Evolutionary conservation across 2,113 vertebrate genomes (phyloP), one percentile per base, ranked within the genome.

Genomic region (Toxostoma redivivum): DNA sequence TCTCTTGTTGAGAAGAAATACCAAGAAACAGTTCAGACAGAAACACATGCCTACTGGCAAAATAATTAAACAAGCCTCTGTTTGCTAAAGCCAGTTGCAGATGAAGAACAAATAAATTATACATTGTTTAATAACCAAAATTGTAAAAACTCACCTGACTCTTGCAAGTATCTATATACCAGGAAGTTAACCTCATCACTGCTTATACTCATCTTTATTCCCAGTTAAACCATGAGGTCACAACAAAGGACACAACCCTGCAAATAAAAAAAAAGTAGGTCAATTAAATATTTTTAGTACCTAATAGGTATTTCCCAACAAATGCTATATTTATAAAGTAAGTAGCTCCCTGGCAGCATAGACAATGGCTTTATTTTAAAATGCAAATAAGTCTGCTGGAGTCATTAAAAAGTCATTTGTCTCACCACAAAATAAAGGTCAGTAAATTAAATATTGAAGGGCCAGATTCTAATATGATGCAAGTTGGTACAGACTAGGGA

Each of bases 111-210:
- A 92, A 78, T 71, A 90, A 82, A 95, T 94, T 86, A 96, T 73
- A 82, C 92, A 86, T 81, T 94, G 65, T 88, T 96, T 96, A 94
- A 94, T 92, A 94, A 97, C 47, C 83, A 88, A 91, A 96, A 97
- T 65, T 91, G 92, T 89, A 95, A 96, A 92, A 98, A 98, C 98
- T 97, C 98, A 99, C 99, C 99, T 98, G 99, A 99, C 98, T 99
- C 99, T 98, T 99, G 99, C 97, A 99, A 99, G 98, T 99, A 99
- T 99, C 99, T 99, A 99, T 99, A 99, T 98, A 99, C 99, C 98
- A 99, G 98, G 98, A 99, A 99, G 98, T 99, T 99, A 98, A 99
- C 99, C 98, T 99, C 99, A 99, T 99, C 99, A 99, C 99, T 99
- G 99, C 99, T 99, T 99, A 99, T 99, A 99, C 99, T 99, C 99